phyloP scores from a whole-genome alignment of 2,113 vertebrate species.

The Poeciliopsis turrubarensis region DNA sequence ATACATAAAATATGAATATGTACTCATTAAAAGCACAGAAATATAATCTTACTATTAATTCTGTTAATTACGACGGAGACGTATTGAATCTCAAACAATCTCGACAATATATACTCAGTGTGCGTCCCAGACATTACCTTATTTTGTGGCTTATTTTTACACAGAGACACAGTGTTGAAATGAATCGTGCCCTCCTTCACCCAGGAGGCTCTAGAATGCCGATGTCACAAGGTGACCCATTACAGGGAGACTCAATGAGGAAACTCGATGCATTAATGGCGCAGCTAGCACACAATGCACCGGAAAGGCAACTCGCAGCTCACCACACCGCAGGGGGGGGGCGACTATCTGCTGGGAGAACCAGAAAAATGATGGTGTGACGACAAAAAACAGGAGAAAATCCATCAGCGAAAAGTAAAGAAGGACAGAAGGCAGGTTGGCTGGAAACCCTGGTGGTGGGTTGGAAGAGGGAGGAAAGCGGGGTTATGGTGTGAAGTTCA shows the following conservation, averaged over 20 bases:
- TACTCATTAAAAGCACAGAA: too few species aligned
- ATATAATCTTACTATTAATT: too few species aligned
- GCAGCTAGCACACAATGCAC: constrained; percentile 35
- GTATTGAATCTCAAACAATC: too few species aligned
- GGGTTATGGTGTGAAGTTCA: constrained; percentile 39
- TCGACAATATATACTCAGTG: neutral
- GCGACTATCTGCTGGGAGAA: neutral
- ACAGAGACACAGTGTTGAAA: neutral
- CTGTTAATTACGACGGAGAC: too few species aligned
- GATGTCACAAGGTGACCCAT: constrained; percentile 55
- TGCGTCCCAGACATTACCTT: neutral
- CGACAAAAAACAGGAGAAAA: neutral
- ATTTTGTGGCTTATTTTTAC: neutral
- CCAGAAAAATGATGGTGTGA: neutral
- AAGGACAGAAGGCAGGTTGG: constrained; percentile 8
- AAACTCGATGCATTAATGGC: constrained; percentile 51
- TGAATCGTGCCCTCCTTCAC: constrained; percentile 7
- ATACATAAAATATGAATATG: too few species aligned
- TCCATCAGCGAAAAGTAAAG: neutral
- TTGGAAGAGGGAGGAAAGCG: neutral
- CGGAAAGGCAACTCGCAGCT: constrained; percentile 18
- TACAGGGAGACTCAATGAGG: constrained; percentile 45
- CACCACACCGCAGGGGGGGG: constrained; percentile 15
- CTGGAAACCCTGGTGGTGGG: too few species aligned
- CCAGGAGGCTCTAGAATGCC: neutral